phyloP scores from a whole-genome alignment of 2,113 vertebrate species.

The Anhinga rufa region DNA sequence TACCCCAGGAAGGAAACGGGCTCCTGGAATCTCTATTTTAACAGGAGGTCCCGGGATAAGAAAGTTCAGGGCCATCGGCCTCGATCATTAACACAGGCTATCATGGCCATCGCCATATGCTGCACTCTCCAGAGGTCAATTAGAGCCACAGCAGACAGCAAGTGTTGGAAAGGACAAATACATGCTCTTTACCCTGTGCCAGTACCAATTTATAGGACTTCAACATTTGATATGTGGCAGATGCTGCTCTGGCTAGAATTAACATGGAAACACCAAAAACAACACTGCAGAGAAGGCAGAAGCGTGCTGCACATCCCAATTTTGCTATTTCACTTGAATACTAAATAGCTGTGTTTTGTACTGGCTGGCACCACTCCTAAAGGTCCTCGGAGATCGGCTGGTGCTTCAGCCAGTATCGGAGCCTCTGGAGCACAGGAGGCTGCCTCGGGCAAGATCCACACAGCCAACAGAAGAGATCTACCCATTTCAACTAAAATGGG shows the following conservation, averaged over 20 bases:
- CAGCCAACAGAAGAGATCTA: neutral
- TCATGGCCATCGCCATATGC: neutral
- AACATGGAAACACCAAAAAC: neutral
- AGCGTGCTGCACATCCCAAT: neutral
- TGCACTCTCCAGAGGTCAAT: neutral
- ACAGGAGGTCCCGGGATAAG: neutral
- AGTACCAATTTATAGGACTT: neutral
- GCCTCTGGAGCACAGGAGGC: neutral
- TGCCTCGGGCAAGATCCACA: neutral
- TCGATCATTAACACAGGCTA: fast-evolving
- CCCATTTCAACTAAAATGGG: neutral
- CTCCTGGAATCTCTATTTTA: neutral
- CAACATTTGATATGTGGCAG: neutral
- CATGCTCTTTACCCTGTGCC: neutral
- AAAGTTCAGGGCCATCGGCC: neutral
- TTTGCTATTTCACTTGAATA: neutral
- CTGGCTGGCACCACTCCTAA: neutral
- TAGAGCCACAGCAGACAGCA: neutral
- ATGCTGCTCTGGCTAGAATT: neutral
- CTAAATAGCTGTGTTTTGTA: neutral
- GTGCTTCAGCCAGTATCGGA: neutral
- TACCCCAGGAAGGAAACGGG: neutral
- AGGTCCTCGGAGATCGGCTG: neutral
- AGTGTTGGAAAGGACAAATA: neutral
- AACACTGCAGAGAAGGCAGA: neutral